These are phyloP conservation scores for Macropus fuliginosus DNA, from an alignment of 2,797 vertebrate genomes.

Conservation along the genomic window DNA sequence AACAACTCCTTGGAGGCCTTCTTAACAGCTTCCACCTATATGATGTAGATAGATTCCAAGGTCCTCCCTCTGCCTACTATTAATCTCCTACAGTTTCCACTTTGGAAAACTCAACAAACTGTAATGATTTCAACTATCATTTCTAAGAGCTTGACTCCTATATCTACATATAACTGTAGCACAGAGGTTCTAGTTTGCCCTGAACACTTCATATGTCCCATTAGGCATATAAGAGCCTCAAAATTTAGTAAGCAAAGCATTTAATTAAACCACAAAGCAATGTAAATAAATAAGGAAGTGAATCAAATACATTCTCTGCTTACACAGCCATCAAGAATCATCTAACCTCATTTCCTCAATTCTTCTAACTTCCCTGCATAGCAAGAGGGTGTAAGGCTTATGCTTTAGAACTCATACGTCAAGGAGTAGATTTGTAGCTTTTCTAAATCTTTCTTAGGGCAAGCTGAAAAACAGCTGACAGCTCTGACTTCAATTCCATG, in stretches of 20 bases:
- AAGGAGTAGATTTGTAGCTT: background rate
- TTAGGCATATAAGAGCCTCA: no score
- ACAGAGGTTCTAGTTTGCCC: background rate
- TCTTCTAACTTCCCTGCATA: background rate
- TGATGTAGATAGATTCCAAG: background rate
- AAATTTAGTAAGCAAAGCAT: no score
- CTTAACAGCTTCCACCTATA: background rate
- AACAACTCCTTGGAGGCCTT: background rate
- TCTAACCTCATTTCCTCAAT: background rate
- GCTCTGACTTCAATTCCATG: background rate
- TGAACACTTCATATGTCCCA: no score
- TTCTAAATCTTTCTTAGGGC: background rate
- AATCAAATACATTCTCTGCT: no score
- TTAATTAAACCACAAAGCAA: no score
- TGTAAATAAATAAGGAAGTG: no score
- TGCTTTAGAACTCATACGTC: background rate
- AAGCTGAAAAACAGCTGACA: background rate
- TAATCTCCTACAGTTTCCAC: background rate
- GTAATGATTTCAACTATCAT: background rate
- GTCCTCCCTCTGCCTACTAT: background rate
- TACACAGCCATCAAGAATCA: background rate
- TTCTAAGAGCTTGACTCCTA: background rate
- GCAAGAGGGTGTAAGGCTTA: background rate
- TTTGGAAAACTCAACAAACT: background rate
- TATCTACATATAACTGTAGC: background rate